phyloP scores from a whole-genome alignment of 2,888 invertebrate species.

The Syrphus vitripennis region DNA sequence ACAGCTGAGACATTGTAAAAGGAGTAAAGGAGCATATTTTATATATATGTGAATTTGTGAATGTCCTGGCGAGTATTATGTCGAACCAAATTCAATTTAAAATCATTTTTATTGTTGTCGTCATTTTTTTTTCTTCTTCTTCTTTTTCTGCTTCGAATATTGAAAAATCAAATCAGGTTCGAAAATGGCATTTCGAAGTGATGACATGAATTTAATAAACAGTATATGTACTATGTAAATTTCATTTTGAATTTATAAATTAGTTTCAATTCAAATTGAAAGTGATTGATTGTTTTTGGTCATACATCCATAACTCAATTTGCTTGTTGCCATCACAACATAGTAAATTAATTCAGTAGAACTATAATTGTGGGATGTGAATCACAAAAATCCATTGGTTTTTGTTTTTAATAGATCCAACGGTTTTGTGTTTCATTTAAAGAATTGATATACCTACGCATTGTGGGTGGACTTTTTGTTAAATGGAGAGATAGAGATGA shows the following conservation, averaged over 20 bases:
- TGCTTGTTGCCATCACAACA: too few species aligned
- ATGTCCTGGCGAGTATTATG: not conserved
- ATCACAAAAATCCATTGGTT: too few species aligned
- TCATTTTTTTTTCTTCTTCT: not conserved
- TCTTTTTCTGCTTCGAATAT: not conserved
- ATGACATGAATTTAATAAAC: not conserved
- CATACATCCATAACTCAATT: not conserved
- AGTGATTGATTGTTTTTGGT: not conserved
- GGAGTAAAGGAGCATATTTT: too few species aligned
- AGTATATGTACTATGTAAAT: too few species aligned
- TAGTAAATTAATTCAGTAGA: too few species aligned
- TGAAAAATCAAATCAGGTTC: not conserved
- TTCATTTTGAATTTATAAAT: not conserved
- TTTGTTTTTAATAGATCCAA: too few species aligned
- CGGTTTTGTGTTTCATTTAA: too few species aligned
- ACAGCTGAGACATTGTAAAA: too few species aligned
- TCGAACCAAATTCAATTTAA: not conserved
- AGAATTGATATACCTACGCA: too few species aligned
- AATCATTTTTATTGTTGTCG: not conserved
- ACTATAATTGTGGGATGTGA: too few species aligned
- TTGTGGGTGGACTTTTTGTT: too few species aligned
- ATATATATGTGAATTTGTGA: not conserved
- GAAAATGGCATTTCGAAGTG: not conserved
- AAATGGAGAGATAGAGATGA: too few species aligned
- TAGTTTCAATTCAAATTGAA: not conserved